A percentile compares a stretch with the other conserved stretches of the same genome.
Conservation (phyloP, 2,113 vertebrate species). For the Petromus typicus region DNA sequence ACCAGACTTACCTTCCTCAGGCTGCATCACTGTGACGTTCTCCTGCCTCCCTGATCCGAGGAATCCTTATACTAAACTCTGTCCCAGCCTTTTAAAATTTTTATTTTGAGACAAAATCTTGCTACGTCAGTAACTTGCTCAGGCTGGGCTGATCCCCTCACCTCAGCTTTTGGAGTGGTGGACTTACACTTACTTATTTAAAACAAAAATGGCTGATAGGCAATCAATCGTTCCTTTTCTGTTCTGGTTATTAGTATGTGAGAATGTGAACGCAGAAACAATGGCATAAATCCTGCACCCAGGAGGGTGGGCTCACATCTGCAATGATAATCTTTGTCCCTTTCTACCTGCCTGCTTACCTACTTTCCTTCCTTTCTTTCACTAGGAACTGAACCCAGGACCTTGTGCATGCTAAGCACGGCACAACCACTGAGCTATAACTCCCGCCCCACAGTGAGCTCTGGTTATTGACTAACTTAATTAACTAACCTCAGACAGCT, state of each 20-base stretch:
- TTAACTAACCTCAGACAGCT: neutral
- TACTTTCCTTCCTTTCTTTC: neutral
- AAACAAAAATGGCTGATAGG: constrained; percentile 15
- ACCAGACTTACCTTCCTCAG: neutral
- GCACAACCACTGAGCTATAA: neutral
- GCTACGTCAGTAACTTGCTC: neutral
- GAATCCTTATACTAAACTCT: neutral
- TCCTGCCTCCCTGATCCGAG: neutral
- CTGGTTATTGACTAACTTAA: constrained; percentile 21
- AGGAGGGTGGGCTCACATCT: neutral
- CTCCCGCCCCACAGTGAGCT: neutral
- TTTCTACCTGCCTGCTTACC: neutral
- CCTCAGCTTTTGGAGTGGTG: neutral
- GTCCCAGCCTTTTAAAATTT: neutral
- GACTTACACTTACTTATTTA: neutral
- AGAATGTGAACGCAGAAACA: constrained; percentile 14
- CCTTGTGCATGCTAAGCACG: neutral
- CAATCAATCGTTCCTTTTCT: neutral
- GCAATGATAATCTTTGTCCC: neutral
- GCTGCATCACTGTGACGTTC: neutral
- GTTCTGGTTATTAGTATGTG: neutral
- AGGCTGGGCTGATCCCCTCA: neutral
- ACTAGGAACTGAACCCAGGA: neutral
- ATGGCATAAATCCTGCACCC: neutral
- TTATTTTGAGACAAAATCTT: neutral